phyloP scores from a whole-genome alignment of 1,140 invertebrate species.

The Drosophila albomicans region DNA sequence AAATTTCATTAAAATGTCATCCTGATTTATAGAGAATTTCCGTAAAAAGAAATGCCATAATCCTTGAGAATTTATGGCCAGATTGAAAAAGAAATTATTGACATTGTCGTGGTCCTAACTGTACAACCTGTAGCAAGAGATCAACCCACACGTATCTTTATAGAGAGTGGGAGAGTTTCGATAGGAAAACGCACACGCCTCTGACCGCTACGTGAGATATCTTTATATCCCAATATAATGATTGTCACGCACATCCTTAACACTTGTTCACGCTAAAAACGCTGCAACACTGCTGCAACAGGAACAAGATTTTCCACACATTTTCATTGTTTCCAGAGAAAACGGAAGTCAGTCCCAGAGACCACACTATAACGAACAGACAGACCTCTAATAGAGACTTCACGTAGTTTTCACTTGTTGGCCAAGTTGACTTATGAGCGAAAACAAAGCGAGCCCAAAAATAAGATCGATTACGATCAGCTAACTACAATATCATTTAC shows the following conservation, averaged over 20 bases:
- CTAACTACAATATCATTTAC: constrained; percentile 55
- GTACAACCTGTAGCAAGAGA: not conserved
- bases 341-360: constrained; percentile 61
- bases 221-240: constrained; percentile 31
- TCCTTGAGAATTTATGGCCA: not conserved
- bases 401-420: constrained; percentile 54
- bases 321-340: constrained; percentile 61
- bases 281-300: constrained; percentile 17
- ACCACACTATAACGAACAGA: constrained; percentile 38
- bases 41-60: not conserved
- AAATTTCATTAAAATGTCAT: not conserved
- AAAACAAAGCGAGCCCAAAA: constrained; percentile 57
- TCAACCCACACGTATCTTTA: constrained; percentile 3
- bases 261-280: constrained; percentile 60
- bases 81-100: not conserved
- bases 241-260: constrained; percentile 75
- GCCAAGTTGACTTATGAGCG: constrained; percentile 77
- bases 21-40: constrained; percentile 3
- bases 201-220: constrained; percentile 41
- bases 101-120: not conserved
- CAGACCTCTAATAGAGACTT: constrained; percentile 59
- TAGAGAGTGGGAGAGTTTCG: not conserved
- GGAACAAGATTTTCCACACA: constrained; percentile 69
- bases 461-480: constrained; percentile 72
- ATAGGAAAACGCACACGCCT: constrained; percentile 13